phyloP scores from a whole-genome alignment of 2,113 vertebrate genomes.

The Gymnogyps californianus region DNA sequence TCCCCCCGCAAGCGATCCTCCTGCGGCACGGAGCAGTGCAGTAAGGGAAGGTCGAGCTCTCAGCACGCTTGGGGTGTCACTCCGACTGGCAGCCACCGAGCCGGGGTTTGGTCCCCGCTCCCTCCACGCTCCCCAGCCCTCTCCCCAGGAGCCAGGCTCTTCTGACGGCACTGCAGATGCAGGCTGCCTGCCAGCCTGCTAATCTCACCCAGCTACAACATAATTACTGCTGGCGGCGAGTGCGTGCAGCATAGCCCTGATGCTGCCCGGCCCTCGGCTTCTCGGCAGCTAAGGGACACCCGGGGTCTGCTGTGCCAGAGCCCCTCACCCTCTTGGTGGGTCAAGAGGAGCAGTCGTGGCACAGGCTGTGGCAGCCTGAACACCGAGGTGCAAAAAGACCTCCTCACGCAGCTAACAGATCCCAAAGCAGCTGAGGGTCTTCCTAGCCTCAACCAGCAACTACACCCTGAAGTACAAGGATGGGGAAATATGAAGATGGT shows the following conservation, averaged over 20 bases:
- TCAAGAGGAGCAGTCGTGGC: not conserved
- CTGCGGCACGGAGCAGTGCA: not conserved
- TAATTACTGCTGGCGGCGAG: not conserved
- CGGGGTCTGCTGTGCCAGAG: not conserved
- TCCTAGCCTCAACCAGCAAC: not conserved
- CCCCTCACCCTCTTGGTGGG: not conserved
- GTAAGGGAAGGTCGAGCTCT: not conserved
- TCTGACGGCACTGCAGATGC: not conserved
- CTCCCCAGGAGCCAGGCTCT: not conserved
- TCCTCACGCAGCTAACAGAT: not conserved
- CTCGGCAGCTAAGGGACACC: not conserved
- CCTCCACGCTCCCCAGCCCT: not conserved
- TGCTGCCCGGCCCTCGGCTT: not conserved
- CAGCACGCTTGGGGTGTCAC: not conserved
- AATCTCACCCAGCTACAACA: not conserved
- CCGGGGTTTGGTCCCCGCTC: rapidly evolving
- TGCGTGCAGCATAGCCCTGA: not conserved
- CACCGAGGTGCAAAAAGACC: not conserved
- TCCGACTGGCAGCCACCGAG: not conserved
- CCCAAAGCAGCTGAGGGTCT: not conserved
- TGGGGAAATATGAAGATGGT: not conserved
- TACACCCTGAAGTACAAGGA: not conserved
- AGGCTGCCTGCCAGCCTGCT: not conserved
- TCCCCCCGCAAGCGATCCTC: not conserved
- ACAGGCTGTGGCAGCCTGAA: not conserved